These are phyloP conservation scores for Menura novaehollandiae DNA, from an alignment of 2,113 vertebrate species.

Conservation along the genomic window DNA sequence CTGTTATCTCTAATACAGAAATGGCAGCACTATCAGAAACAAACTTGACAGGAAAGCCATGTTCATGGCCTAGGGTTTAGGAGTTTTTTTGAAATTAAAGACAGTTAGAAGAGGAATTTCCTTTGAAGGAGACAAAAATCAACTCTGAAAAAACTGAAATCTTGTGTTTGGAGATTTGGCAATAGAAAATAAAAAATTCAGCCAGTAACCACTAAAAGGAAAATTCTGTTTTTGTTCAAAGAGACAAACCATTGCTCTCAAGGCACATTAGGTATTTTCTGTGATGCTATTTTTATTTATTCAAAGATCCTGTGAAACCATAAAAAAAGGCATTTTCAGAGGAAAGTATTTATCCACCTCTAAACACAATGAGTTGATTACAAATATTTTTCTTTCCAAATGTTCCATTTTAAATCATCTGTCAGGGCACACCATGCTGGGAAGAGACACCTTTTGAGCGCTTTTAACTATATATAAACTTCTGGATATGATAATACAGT, in stretches of 20 bases:
- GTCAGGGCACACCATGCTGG: not conserved
- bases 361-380: not conserved
- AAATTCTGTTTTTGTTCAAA: not conserved
- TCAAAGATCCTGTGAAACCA: not conserved
- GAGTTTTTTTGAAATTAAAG: not conserved
- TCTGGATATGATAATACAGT: not conserved
- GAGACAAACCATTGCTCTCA: not conserved
- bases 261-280: not conserved
- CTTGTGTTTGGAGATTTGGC: not conserved
- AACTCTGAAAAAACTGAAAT: not conserved
- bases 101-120: not conserved
- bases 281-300: not conserved
- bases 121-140: not conserved
- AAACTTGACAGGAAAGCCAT: not conserved
- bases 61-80: not conserved
- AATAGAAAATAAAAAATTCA: not conserved
- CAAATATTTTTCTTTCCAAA: not conserved
- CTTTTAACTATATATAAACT: not conserved
- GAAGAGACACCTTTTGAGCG: not conserved
- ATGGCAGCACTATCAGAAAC: not conserved
- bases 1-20: not conserved
- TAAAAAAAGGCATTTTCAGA: not conserved
- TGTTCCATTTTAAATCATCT: not conserved
- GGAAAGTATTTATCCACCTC: not conserved
- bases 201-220: not conserved